phyloP scores from a whole-genome alignment of 2,113 vertebrate genomes.

The Oenanthe melanoleuca region DNA sequence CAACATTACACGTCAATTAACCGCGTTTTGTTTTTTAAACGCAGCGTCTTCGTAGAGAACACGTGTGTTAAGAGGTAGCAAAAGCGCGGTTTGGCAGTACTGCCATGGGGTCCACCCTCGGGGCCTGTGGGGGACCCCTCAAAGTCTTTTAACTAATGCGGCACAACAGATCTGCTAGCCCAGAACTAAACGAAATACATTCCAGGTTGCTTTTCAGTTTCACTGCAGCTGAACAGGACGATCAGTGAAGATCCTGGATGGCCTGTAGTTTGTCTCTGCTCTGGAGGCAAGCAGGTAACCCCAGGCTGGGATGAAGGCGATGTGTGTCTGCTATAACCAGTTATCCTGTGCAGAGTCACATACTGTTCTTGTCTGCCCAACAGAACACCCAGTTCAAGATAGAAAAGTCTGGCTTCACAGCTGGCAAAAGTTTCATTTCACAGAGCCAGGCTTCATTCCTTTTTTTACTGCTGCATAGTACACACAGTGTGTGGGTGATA shows the following conservation, averaged over 20 bases:
- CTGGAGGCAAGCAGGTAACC: rapidly evolving
- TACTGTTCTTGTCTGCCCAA: not conserved
- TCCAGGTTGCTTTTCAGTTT: not conserved
- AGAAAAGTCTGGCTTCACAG: not conserved
- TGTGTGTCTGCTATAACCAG: rapidly evolving
- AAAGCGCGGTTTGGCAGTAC: rapidly evolving
- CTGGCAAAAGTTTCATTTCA: not conserved
- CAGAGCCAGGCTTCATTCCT: not conserved
- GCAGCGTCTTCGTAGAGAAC: too few species aligned
- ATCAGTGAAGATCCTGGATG: not conserved
- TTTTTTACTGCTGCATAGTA: not conserved
- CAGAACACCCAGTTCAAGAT: rapidly evolving
- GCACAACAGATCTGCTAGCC: not conserved
- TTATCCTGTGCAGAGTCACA: rapidly evolving
- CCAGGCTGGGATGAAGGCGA: rapidly evolving
- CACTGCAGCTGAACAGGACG: rapidly evolving
- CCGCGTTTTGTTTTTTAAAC: not conserved
- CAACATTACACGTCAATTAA: not conserved
- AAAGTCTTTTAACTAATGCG: too few species aligned
- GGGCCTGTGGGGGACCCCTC: too few species aligned
- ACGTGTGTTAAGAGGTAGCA: not conserved
- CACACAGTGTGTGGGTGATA: not conserved
- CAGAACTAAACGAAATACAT: not conserved
- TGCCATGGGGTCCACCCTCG: rapidly evolving
- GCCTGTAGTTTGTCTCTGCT: not conserved